Percentiles rank a stretch among this genome's conserved stretches.
phyloP scores from a whole-genome alignment of 2,888 invertebrate species.

The Hoplodrina blanda region DNA sequence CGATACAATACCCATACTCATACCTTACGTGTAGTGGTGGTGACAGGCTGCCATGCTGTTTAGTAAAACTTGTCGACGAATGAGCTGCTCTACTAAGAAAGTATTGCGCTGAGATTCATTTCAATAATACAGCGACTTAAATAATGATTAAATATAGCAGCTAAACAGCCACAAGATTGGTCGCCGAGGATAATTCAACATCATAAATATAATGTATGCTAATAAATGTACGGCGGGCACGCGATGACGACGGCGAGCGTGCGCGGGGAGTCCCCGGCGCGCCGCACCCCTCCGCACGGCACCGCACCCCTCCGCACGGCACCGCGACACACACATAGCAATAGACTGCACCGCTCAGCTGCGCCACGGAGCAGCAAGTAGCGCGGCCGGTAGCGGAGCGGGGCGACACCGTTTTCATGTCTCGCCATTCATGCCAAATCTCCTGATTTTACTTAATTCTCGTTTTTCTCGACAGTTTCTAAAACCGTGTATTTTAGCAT shows the following conservation, averaged over 20 bases:
- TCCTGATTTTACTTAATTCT: background rate
- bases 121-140: background rate
- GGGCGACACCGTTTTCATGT: slow-evolving; percentile 3
- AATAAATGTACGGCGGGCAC: slow-evolving; percentile 11
- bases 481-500: too few relatives aligned
- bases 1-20: background rate
- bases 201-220: slow-evolving; percentile 19
- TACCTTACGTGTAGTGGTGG: too few relatives aligned
- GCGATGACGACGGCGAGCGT: background rate
- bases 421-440: too few relatives aligned
- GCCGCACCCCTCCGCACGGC: background rate
- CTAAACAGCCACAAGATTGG: background rate
- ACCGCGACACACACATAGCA: background rate
- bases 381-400: background rate
- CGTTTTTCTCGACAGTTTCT: background rate
- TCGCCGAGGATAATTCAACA: background rate
- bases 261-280: slow-evolving; percentile 34
- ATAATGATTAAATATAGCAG: slow-evolving; percentile 5
- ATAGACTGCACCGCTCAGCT: background rate
- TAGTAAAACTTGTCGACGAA: background rate
- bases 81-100: background rate
- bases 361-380: background rate
- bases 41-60: too few relatives aligned
- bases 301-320: background rate
- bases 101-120: background rate